These are phyloP conservation scores for Bos javanicus DNA, from an alignment of 2,113 vertebrate species.

Conservation along the genomic window DNA sequence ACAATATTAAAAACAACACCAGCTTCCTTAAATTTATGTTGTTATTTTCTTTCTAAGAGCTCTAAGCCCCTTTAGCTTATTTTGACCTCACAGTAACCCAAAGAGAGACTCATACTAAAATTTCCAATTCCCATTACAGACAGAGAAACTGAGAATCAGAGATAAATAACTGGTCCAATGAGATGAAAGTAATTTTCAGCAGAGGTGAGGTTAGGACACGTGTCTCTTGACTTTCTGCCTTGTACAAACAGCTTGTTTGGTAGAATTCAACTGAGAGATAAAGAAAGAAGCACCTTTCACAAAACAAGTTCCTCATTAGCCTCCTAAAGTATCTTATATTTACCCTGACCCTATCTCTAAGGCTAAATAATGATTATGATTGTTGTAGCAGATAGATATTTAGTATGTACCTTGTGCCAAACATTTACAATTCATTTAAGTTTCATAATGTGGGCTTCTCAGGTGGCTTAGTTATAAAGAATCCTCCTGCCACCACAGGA, in stretches of 20 bases:
- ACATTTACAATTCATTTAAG: not conserved
- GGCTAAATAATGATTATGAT: not conserved
- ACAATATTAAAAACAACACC: slow-evolving; percentile 33
- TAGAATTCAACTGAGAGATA: not conserved
- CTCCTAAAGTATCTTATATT: not conserved
- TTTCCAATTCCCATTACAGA: not conserved
- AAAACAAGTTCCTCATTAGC: not conserved
- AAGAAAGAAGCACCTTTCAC: not conserved
- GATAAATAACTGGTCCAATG: not conserved
- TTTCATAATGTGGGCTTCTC: not conserved
- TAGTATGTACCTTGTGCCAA: not conserved
- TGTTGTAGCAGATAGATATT: not conserved
- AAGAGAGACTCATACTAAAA: slow-evolving; percentile 2
- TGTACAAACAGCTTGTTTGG: not conserved
- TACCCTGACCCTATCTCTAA: not conserved
- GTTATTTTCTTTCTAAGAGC: slow-evolving; percentile 20
- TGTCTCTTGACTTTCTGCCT: not conserved
- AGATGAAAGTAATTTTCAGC: not conserved
- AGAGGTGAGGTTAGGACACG: not conserved
- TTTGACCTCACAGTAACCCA: not conserved
- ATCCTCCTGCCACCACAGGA: not conserved
- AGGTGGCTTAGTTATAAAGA: not conserved
- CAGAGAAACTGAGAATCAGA: not conserved
- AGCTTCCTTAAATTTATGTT: slow-evolving; percentile 25
- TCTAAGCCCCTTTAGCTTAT: not conserved